Percentiles rank a stretch among this genome's conserved stretches.
phyloP scores from a whole-genome alignment of 2,113 vertebrate genomes.

The Uria lomvia region DNA sequence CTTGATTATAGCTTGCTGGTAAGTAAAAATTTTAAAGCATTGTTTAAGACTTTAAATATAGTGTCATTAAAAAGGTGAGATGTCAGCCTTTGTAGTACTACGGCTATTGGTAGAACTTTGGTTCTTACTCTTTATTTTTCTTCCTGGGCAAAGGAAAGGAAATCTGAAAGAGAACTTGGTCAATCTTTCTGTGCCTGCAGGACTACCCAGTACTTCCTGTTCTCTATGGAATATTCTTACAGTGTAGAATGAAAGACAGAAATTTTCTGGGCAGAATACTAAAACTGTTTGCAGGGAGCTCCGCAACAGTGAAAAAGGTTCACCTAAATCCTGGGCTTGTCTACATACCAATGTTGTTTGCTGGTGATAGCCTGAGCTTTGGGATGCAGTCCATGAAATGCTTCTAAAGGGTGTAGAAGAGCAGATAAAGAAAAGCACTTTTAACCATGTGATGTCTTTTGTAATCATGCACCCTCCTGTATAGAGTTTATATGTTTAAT shows the following conservation, averaged over 20 bases:
- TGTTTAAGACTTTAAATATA: neutral
- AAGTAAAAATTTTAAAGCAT: conserved; percentile 45
- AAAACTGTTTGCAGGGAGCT: neutral
- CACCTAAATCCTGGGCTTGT: neutral
- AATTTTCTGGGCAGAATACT: neutral
- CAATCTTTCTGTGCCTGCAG: neutral
- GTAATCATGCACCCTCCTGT: neutral
- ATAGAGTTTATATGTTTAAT: neutral
- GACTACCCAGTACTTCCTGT: neutral
- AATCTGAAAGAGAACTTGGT: neutral
- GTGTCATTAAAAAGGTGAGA: neutral
- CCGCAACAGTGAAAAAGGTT: neutral
- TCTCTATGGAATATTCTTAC: neutral
- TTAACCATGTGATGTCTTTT: neutral
- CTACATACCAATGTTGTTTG: neutral
- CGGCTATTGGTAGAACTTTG: neutral
- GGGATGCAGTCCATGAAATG: neutral
- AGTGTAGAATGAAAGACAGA: neutral
- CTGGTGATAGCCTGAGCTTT: neutral
- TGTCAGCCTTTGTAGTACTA: neutral
- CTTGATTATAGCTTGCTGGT: conserved; percentile 82
- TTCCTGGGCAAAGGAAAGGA: neutral
- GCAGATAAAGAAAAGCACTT: neutral
- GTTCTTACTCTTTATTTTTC: neutral
- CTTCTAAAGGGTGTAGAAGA: neutral